These are phyloP conservation scores for Anthoscopus minutus DNA, from an alignment of 2,113 vertebrate species.

Conservation along the genomic window DNA sequence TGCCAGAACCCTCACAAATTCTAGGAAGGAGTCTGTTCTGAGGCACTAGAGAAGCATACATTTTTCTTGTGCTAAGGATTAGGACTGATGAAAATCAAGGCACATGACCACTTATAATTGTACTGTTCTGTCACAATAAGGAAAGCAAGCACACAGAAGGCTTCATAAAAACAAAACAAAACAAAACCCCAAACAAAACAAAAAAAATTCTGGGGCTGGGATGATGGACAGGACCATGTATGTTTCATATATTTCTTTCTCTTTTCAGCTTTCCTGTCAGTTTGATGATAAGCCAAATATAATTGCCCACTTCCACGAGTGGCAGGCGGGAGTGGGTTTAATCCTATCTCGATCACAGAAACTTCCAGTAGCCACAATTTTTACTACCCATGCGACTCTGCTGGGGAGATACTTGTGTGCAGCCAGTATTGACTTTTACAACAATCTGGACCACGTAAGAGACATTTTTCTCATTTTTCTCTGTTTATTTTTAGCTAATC, in stretches of 20 bases:
- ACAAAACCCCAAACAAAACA: neutral
- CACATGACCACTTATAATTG: neutral
- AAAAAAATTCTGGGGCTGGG: neutral
- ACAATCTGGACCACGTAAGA: constrained; percentile 88
- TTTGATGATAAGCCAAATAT: constrained; percentile 77
- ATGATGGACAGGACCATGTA: neutral
- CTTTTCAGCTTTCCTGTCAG: constrained; percentile 79
- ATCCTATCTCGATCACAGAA: constrained; percentile 82
- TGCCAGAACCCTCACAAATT: neutral
- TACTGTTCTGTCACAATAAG: neutral
- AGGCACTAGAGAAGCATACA: neutral
- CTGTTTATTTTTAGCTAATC: neutral
- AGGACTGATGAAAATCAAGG: neutral
- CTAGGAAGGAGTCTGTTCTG: neutral
- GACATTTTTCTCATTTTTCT: neutral
- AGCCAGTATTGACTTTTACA: constrained; percentile 93
- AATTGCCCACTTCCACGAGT: constrained; percentile 92
- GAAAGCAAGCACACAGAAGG: neutral
- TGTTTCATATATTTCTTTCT: neutral
- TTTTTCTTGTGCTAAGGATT: neutral
- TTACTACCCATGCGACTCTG: constrained; percentile 94
- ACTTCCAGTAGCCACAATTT: constrained; percentile 87
- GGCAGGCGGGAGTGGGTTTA: constrained; percentile 90
- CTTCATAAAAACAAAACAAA: too few relatives aligned
- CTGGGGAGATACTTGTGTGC: constrained; percentile 94